Conservation (phyloP, 2,113 vertebrate genomes). For the Uria lomvia region DNA sequence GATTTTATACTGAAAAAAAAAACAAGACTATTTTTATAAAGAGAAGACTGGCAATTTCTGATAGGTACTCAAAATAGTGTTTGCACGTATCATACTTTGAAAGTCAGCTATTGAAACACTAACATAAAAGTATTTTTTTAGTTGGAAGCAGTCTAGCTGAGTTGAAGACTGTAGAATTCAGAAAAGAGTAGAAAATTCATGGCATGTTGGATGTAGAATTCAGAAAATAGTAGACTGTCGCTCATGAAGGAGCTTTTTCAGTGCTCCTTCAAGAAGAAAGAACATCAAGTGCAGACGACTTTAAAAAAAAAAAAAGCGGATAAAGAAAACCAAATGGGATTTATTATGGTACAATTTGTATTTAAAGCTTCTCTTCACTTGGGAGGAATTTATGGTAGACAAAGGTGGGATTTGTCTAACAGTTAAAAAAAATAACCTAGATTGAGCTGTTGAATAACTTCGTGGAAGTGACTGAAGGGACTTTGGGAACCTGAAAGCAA, state of each 20-base stretch:
- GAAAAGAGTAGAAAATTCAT: background rate
- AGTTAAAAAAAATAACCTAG: background rate
- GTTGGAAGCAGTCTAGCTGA: conserved; percentile 18
- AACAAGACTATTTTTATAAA: conserved; percentile 10
- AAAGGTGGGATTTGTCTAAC: background rate
- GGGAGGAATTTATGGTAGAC: background rate
- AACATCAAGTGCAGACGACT: background rate
- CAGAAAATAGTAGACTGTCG: background rate
- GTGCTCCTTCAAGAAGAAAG: background rate
- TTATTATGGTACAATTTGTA: background rate
- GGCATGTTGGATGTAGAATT: background rate
- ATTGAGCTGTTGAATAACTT: background rate
- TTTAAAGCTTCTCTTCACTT: conserved; percentile 1
- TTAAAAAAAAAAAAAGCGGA: background rate
- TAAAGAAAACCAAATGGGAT: conserved; percentile 1
- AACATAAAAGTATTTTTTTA: background rate
- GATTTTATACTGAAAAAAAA: background rate
- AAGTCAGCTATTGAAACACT: background rate
- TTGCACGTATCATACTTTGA: background rate
- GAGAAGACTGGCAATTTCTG: background rate
- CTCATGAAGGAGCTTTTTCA: background rate
- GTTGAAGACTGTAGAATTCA: background rate
- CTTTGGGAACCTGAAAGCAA: background rate
- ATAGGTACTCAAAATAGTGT: background rate
- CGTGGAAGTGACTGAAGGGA: background rate